Base-by-base conservation (phyloP, 2,888 invertebrate genomes). In the Cataglyphis albicans region DNA sequence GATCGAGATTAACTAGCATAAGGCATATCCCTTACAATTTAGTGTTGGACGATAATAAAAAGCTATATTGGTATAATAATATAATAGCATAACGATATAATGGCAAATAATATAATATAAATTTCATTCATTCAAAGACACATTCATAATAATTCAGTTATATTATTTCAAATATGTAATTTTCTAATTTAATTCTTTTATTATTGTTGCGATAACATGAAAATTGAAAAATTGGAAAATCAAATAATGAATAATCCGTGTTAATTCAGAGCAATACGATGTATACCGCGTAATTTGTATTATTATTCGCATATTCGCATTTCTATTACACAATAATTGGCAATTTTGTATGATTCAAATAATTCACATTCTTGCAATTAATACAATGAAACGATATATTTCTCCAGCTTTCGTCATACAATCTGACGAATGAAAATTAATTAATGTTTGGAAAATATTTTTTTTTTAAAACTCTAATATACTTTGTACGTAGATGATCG, bases 381-480 rank as follows among this genome's bases (percentile, higher is more conserved):
- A 35, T 48, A 38, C 41, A 25, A 76, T n/a, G 12, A 38, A 52
- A 38, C 18, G 25, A 38, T 55, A 35, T 38, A 18, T 65, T 65
- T 9, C 32, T 2, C 44, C 10, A 32, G n/a, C 18, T 75, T 35
- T 44, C 21, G n/a, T n/a, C 29, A 67, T 15, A 32, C 41, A 15
- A 1, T 21, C 25, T 73, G 35, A 80, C n/a, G 38, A 9, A 48
- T 68, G 86, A 88, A 87, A 88, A 89, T 89, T 89, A 85, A 72
- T 67, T 89, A 85, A 72, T 70, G 82, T 78, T 73, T 65, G 84
- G 41, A 41, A 21, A 81, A 85, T 81, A 64, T 75, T 70, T 81
- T 63, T 57, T 25, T 29, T 29, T 29, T 29, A 1, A 32, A 32
- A 6, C 5, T 32, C 6, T 32, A 5, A 32, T 5, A 32, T 32